Evolutionary conservation across 1,140 invertebrate genomes (phyloP), one percentile per base, ranked within the genome.

Genomic region (Eulimnadia texana): DNA sequence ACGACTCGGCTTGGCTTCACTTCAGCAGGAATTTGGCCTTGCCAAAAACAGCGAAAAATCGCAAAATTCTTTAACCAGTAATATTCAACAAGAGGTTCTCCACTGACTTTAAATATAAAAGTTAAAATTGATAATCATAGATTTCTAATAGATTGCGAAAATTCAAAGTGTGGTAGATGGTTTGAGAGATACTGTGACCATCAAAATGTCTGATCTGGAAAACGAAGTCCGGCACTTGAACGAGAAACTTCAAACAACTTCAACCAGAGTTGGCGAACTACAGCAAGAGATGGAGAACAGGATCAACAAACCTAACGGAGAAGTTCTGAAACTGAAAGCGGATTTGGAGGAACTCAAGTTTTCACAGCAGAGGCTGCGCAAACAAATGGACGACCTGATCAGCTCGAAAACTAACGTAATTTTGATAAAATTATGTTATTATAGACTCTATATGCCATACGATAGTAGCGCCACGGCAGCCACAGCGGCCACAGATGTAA

Each of bases 341-440:
- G 6, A 42, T 6, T 16, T 42, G 33, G 33, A 6, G 16, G 33
- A 42, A 16, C 33, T 42, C 6, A 6, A 16, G 6, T 42, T 42
- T 16, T 42, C 33, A 42, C 33, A 42, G 33, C 6, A 42, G 33
- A 42, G 33, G 16, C 33, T 42, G 6, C 33, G 33, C 33, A 6
- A 16, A 16, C 33, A 42, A 16, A 42, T 42, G 33, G 33, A 42
- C 16, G 6, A 42, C 6, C 6, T 42, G 6, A 42, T 42, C 22
- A 11, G 27, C n/a, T 23, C 19, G 33, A 65, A 33, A 28, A 50
- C 56, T 53, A 22, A 55, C 20, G 27, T 47, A 10, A 56, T 20
- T n/a, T n/a, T n/a, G n/a, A n/a, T n/a, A n/a, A n/a, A n/a, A n/a
- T n/a, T n/a, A n/a, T n/a, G n/a, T n/a, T n/a, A n/a, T n/a, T n/a